Conservation (phyloP, 2,113 vertebrate genomes). For the Piaya cayana region DNA sequence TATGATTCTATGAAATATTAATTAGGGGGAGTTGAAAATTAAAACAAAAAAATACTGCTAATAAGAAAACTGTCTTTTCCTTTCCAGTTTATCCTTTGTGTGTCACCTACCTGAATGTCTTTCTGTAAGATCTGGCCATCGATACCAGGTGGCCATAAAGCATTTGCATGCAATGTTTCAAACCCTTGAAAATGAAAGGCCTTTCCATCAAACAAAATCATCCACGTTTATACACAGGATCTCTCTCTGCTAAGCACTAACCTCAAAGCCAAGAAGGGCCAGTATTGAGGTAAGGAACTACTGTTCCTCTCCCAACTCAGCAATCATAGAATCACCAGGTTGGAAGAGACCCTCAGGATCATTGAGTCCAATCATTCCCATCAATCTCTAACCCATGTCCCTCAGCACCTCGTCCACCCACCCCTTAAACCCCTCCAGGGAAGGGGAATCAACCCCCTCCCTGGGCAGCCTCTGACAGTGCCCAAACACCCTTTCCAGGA, state of each 20-base stretch:
- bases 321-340: too few species aligned
- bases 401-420: too few species aligned
- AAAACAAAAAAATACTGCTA: too few species aligned
- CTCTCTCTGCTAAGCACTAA: not conserved
- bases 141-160: not conserved
- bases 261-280: not conserved
- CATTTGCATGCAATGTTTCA: not conserved
- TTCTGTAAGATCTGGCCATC: rapidly evolving
- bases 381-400: too few species aligned
- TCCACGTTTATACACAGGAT: not conserved
- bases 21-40: too few species aligned
- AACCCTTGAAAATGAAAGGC: not conserved
- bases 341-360: too few species aligned
- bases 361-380: too few species aligned
- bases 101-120: not conserved
- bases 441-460: too few species aligned
- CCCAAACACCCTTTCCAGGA: too few species aligned
- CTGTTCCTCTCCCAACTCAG: not conserved
- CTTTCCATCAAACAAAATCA: not conserved
- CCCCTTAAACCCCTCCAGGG: too few species aligned
- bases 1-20: too few species aligned
- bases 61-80: not conserved
- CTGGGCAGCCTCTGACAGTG: too few species aligned
- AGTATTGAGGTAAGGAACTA: not conserved
- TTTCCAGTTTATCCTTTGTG: not conserved